These are phyloP conservation scores for Heliothis peltigera DNA, from an alignment of 2,888 invertebrate genomes.

Conservation along the genomic window DNA sequence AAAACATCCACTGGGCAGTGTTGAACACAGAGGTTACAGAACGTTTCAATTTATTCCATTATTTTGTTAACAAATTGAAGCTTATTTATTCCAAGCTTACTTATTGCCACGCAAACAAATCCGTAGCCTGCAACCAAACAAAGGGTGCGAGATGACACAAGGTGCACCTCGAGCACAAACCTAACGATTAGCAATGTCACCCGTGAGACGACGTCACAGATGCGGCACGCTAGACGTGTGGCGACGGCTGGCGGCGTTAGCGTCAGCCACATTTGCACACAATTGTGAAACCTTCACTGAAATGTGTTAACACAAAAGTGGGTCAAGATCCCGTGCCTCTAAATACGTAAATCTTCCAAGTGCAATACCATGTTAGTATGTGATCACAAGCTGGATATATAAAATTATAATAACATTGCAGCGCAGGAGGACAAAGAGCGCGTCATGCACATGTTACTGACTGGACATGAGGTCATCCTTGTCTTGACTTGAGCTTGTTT, in stretches of 20 bases:
- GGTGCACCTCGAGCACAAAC: too few relatives aligned
- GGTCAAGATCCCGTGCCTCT: slow-evolving; percentile 48
- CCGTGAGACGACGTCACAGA: slow-evolving; percentile 1
- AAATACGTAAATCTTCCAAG: slow-evolving; percentile 33
- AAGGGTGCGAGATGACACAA: neutral
- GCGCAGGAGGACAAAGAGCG: neutral
- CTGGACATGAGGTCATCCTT: too few relatives aligned
- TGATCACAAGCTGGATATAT: neutral
- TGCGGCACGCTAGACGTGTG: neutral
- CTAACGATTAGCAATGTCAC: too few relatives aligned
- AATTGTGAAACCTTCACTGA: slow-evolving; percentile 53
- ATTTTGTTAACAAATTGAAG: too few relatives aligned
- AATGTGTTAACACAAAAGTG: slow-evolving; percentile 23
- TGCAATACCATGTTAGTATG: neutral
- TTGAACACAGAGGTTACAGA: too few relatives aligned
- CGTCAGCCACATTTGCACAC: slow-evolving; percentile 47
- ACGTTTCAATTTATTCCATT: too few relatives aligned
- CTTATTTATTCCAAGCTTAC: too few relatives aligned
- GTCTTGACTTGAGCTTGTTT: too few relatives aligned
- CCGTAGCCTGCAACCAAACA: neutral
- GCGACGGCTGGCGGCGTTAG: neutral
- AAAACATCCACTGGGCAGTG: too few relatives aligned
- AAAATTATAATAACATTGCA: neutral
- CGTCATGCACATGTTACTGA: neutral
- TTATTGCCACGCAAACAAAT: neutral